Base-by-base conservation (phyloP, 2,888 invertebrate genomes). In the Micoletzkya japonica region DNA sequence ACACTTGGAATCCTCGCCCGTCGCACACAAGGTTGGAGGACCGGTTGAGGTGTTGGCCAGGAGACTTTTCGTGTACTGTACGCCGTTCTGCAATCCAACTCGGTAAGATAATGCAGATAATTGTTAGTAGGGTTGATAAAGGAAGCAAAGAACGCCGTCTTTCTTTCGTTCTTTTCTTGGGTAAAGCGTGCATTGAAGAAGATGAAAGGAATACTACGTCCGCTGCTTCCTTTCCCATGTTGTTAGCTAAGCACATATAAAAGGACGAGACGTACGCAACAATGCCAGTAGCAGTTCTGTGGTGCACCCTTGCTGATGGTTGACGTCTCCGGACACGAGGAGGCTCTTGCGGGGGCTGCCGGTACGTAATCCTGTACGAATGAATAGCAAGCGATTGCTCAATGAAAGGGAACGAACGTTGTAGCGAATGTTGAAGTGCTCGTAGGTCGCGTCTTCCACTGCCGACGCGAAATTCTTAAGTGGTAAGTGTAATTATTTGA, bases 211-310 rank as follows among this genome's bases (percentile, higher is more conserved):
- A n/a, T n/a, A n/a, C n/a, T n/a, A n/a, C n/a, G n/a, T n/a, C n/a
- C n/a, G n/a, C n/a, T n/a, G n/a, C n/a, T n/a, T n/a, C n/a, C n/a
- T n/a, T n/a, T n/a, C n/a, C n/a, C n/a, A n/a, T n/a, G n/a, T 39
- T 39, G 7, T 39, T 6, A 39, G 7, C 39, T 6, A 39, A 10
- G 39, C 17, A 39, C 39, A 39, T 39, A 17, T 39, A 39, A 39
- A 39, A 10, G 39, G 10, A 39, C 17, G 17, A 39, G 17, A 17
- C 39, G 10, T 6, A 52, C n/a, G 44, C 52, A n/a, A 24, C 7
- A 52, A 52, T 64, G 63, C 63, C 63, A 64, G 52, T 50, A 64
- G 20, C 63, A 64, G 24, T 52, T n/a, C 24, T 64, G 50, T 1
- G 50, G 50, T 17, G n/a, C 17, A 0, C 24, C 52, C 24, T 50